phyloP scores from a whole-genome alignment of 2,113 vertebrate species.

The Anseranas semipalmata region DNA sequence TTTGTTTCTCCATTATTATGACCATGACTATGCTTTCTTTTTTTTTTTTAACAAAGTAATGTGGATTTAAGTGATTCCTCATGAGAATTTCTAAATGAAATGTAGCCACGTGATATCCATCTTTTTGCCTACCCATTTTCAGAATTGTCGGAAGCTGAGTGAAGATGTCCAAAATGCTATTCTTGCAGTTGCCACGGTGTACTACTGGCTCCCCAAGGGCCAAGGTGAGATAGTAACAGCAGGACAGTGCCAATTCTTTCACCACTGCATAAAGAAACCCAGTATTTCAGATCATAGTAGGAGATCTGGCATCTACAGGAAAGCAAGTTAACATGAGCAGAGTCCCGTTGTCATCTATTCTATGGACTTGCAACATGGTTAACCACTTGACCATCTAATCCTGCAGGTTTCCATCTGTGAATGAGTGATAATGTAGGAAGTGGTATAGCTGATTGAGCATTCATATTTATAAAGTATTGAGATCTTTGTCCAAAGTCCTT shows the following conservation, averaged over 20 bases:
- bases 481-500: neutral
- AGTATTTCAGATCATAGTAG: neutral
- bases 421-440: neutral
- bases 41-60: neutral
- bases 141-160: conserved; percentile 83
- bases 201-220: conserved; percentile 89
- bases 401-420: neutral
- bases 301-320: neutral
- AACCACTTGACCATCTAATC: neutral
- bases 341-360: neutral
- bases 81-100: neutral
- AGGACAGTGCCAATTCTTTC: neutral
- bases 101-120: neutral
- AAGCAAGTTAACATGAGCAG: neutral
- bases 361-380: neutral
- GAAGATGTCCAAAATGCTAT: conserved; percentile 80
- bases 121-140: neutral
- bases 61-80: neutral
- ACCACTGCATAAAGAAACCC: accelerated
- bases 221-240: conserved; percentile 80
- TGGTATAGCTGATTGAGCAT: neutral
- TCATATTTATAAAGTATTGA: neutral
- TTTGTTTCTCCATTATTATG: neutral
- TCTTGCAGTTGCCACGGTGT: conserved; percentile 81
- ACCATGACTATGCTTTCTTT: neutral